Percentiles rank a stretch among this genome's conserved stretches.
Conservation (phyloP, 2,113 vertebrate species). For the Ameiurus melas region DNA sequence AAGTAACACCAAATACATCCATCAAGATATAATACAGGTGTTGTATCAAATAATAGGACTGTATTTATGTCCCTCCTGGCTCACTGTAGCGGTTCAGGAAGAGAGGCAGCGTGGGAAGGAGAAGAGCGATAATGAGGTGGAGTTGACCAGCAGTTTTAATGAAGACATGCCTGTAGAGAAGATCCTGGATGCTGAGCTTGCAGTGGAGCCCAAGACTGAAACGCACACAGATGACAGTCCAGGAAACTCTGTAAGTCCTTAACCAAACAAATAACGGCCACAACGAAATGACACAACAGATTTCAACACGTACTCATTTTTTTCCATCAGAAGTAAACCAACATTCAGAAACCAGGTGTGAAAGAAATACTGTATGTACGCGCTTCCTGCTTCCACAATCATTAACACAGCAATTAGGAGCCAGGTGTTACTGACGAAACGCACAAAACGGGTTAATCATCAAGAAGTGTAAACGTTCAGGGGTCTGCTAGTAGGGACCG, state of each 20-base stretch:
- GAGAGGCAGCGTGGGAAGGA: constrained; percentile 92
- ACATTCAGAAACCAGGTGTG: too few relatives aligned
- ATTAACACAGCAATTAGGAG: too few relatives aligned
- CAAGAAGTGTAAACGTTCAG: too few relatives aligned
- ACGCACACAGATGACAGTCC: constrained; percentile 76
- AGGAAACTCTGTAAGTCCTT: constrained; percentile 81
- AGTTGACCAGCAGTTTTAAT: constrained; percentile 76
- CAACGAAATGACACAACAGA: too few relatives aligned
- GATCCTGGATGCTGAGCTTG: constrained; percentile 92
- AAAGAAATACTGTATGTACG: too few relatives aligned
- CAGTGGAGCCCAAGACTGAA: constrained; percentile 92
- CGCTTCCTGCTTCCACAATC: too few relatives aligned
- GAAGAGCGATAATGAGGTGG: constrained; percentile 82
- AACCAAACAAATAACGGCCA: neutral
- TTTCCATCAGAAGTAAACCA: too few relatives aligned
- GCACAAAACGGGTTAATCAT: too few relatives aligned
- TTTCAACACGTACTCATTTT: too few relatives aligned
- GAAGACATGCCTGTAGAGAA: constrained; percentile 97
- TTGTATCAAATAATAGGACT: neutral
- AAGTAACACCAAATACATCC: neutral
- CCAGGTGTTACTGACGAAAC: too few relatives aligned
- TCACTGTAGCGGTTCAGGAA: constrained; percentile 86
- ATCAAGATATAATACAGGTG: neutral
- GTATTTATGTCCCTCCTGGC: neutral
- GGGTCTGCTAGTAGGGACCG: too few relatives aligned